A percentile compares a stretch with the other conserved stretches of the same genome.
These are phyloP conservation scores for Umimayanthus kanabou DNA, from an alignment of 92 coral and sea anemone genomes.

Conservation along the genomic window DNA sequence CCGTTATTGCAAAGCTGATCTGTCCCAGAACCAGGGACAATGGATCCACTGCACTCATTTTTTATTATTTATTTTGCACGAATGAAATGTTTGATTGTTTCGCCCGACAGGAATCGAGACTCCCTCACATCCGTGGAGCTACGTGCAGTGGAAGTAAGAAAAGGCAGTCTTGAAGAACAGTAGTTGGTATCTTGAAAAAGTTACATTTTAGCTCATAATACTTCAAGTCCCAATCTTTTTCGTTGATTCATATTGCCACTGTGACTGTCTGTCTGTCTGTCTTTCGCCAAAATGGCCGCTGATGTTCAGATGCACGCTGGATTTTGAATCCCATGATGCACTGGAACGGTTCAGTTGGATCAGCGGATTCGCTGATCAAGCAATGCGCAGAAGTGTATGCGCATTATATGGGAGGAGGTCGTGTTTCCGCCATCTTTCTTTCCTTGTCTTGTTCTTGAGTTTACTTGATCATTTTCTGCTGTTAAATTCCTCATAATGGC, in stretches of 20 bases:
- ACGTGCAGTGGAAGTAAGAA: not conserved
- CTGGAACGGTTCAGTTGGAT: too few species aligned
- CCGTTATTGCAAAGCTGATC: constrained; percentile 91
- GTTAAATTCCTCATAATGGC: constrained; percentile 71
- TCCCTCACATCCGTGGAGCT: constrained; percentile 21
- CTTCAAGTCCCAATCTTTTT: not conserved
- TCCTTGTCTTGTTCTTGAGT: not conserved
- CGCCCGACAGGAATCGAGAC: not conserved
- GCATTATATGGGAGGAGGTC: constrained; percentile 41
- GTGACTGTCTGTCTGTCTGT: not conserved
- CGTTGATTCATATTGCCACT: not conserved
- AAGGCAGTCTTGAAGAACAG: not conserved
- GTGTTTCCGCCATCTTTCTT: constrained; percentile 52
- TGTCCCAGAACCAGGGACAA: constrained; percentile 94
- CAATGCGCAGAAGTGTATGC: constrained; percentile 22
- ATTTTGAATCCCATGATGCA: constrained; percentile 21
- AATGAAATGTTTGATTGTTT: not conserved
- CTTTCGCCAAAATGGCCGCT: constrained; percentile 14
- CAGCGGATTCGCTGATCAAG: constrained; percentile 1
- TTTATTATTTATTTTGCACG: constrained; percentile 24
- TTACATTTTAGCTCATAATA: constrained; percentile 6
- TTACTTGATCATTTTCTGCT: constrained; percentile 9
- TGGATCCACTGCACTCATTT: constrained; percentile 88
- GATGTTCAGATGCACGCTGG: constrained; percentile 12
- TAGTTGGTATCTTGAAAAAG: not conserved